A percentile compares a stretch with the other conserved stretches of the same genome.
Evolutionary conservation across 1,140 invertebrate species (phyloP).

Genomic region (Tetramorium parvispinum): DNA sequence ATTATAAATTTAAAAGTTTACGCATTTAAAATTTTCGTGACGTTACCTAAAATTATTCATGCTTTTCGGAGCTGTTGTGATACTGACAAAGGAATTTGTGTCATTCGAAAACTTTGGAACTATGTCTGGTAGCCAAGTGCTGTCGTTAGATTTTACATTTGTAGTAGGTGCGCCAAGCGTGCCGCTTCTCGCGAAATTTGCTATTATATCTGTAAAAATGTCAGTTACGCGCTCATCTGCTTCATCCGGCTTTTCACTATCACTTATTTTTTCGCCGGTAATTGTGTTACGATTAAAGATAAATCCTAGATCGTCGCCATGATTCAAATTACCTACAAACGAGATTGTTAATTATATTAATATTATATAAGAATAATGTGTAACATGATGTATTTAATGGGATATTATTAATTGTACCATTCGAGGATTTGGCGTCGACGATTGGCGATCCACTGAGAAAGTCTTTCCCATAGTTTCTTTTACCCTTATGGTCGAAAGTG

Average conservation of each 20-base stretch:
- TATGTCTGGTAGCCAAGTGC: conserved; percentile 43
- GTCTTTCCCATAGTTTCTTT: conserved; percentile 86
- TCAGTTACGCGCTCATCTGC: conserved; percentile 88
- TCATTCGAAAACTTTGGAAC: conserved; percentile 83
- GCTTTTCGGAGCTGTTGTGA: conserved; percentile 84
- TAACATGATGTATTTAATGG: background rate
- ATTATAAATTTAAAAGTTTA: too few species aligned
- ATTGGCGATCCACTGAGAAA: conserved; percentile 89
- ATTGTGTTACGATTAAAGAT: conserved; percentile 88
- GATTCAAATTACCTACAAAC: conserved; percentile 84
- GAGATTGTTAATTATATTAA: conserved; percentile 32
- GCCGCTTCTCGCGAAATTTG: conserved; percentile 88
- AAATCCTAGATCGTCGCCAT: conserved; percentile 90
- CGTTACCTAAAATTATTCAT: conserved; percentile 86
- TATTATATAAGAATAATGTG: background rate
- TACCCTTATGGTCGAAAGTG: conserved; percentile 90
- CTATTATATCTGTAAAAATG: conserved; percentile 88
- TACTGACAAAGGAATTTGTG: conserved; percentile 86
- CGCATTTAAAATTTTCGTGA: background rate
- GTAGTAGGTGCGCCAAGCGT: conserved; percentile 75
- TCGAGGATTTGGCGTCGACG: conserved; percentile 68
- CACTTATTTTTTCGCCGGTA: conserved; percentile 85
- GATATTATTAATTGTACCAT: conserved; percentile 51
- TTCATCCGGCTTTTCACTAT: conserved; percentile 81
- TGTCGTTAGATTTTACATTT: background rate